Base-by-base conservation (phyloP, 2,113 vertebrate species). In the Procavia capensis region DNA sequence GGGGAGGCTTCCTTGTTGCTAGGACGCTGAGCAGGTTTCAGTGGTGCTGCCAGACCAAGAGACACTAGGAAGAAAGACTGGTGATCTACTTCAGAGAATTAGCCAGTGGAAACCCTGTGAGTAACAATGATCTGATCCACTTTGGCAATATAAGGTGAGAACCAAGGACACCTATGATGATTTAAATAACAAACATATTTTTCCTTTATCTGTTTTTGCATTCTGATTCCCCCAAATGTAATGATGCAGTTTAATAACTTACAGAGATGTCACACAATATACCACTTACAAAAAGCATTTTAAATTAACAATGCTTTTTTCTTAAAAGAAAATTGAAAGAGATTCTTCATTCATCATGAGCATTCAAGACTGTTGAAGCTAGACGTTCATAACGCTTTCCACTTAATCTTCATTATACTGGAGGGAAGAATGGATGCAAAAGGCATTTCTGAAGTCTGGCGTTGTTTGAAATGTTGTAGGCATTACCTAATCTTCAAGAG, bases 181-280 rank as follows among this genome's bases (percentile, higher is more conserved):
- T 90, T 96, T 97, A 94, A 86, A 88, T 85, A 34, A 64, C 68
- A 96, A 89, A 85, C 25, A 6, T 24, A 68, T 93, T 59, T 97
- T 96, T 80, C 31, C 82, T 88, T 57, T 89, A 11, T 72, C 68
- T 72, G 6, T 81, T 87, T 94, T 78, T 92, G 39, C 8, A 17
- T 74, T 13, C 45, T 76, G n/a, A 22, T 11, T 85, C 6, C 31
- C 34, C 66, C 16, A 34, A 54, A 70, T 84, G 36, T 22, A 95
- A 45, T 57, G 72, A 54, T 13, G n/a, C 5, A 25, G 36, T 45
- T 83, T 94, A 83, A 41, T 95, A 75, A 88, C 90, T 88, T 82
- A 85, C 36, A 88, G n/a, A 13, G 31, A 27, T 66, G 4, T 57
- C 68, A 89, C 2, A 27, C 79, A 47, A 34, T 75, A 59, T 70